Evolutionary conservation across 37 sponge, comb jelly and placozoan genomes (phyloP).

Genomic region (Agelas oroides): DNA sequence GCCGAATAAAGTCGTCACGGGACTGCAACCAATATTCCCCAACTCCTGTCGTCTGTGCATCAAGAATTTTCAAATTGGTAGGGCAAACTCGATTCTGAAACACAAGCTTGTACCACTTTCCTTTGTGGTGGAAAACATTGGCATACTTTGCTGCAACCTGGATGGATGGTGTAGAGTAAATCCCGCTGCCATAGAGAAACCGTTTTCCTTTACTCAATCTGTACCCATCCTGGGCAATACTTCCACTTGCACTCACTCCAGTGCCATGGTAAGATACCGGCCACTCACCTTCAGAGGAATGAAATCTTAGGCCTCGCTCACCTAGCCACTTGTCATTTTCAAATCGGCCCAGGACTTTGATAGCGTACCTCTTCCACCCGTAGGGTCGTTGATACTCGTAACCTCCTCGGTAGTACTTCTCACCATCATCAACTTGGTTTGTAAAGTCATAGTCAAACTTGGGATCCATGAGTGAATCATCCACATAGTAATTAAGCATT

Average conservation of each 20-base stretch:
- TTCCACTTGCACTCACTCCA: not conserved
- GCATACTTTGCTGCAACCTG: constrained; percentile 36
- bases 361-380: no score
- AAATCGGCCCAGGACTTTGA: no score
- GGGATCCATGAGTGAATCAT: not conserved
- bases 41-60: no score
- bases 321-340: no score
- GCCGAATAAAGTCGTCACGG: not conserved
- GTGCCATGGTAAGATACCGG: no score
- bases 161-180: constrained; percentile 43
- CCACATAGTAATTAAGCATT: not conserved
- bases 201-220: not conserved
- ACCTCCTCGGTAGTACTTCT: constrained; percentile 13
- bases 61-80: not conserved
- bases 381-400: constrained; percentile 9
- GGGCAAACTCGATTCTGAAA: constrained; percentile 52
- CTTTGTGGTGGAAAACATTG: constrained; percentile 8
- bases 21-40: constrained; percentile 26
- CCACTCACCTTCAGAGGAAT: no score
- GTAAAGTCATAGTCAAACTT: constrained; percentile 15
- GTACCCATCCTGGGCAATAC: constrained; percentile 41
- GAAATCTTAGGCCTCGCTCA: no score
- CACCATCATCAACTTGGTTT: not conserved
- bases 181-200: constrained; percentile 21
- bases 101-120: constrained; percentile 17